phyloP scores from a whole-genome alignment of 2,888 invertebrate genomes.

The Netelia fuscicornis region DNA sequence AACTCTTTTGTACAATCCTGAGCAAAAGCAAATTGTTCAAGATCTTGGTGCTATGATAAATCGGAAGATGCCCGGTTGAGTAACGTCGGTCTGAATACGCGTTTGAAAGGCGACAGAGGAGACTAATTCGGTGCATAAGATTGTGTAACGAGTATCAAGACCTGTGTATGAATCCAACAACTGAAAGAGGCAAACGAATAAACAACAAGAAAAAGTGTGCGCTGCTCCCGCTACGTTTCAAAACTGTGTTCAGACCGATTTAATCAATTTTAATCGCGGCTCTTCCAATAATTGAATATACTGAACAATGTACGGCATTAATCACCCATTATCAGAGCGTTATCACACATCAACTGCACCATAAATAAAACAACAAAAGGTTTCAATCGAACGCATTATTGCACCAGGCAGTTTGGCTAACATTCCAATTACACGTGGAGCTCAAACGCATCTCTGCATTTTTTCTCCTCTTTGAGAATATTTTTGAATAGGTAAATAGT shows the following conservation, averaged over 20 bases:
- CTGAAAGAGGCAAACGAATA: constrained; percentile 26
- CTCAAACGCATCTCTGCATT: constrained; percentile 58
- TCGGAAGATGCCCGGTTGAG: constrained; percentile 84
- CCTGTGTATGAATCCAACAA: constrained; percentile 32
- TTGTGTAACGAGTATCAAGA: constrained; percentile 44
- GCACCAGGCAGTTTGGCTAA: constrained; percentile 70
- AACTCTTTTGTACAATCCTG: constrained; percentile 82
- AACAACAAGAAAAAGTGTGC: constrained; percentile 61
- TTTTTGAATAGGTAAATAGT: constrained; percentile 48
- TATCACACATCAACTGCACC: constrained; percentile 31
- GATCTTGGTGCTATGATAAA: constrained; percentile 83
- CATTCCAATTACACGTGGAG: constrained; percentile 69
- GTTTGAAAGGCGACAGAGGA: constrained; percentile 77
- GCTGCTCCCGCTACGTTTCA: constrained; percentile 77
- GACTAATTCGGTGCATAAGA: constrained; percentile 54
- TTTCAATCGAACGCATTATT: constrained; percentile 62
- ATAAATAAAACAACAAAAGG: constrained; percentile 3
- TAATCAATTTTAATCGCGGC: constrained; percentile 63
- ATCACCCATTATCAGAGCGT: constrained; percentile 55
- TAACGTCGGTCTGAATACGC: constrained; percentile 84
- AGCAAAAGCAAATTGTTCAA: constrained; percentile 81
- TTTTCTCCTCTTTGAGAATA: constrained; percentile 57
- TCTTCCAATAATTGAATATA: constrained; percentile 75
- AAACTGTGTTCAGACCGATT: constrained; percentile 82
- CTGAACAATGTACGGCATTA: constrained; percentile 73